Percentiles rank a stretch among this genome's conserved stretches.
Conservation (phyloP, 92 coral and sea anemone genomes). For the Palythoa grandiflora region DNA sequence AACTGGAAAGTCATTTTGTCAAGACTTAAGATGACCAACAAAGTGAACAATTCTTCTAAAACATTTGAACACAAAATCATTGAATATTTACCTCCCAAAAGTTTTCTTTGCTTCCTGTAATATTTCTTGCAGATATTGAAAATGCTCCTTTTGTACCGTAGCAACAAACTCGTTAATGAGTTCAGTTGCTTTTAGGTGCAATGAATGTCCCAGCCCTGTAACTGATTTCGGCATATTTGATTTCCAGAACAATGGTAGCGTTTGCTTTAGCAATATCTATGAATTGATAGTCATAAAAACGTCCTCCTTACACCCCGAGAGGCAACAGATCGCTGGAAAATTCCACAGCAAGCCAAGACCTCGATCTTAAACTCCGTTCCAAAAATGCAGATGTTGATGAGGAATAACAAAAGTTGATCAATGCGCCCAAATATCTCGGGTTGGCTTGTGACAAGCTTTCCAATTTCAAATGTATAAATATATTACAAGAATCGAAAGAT, state of each 20-base stretch:
- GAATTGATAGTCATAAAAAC: not conserved
- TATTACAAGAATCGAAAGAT: not conserved
- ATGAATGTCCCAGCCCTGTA: conserved; percentile 65
- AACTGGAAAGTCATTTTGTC: not conserved
- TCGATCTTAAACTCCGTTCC: not conserved
- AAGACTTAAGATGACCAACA: not conserved
- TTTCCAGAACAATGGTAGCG: not conserved
- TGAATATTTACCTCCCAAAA: conserved; percentile 85
- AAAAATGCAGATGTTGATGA: not conserved
- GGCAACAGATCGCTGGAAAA: not conserved
- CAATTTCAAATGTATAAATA: not conserved
- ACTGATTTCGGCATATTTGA: not conserved
- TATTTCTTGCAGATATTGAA: conserved; percentile 86
- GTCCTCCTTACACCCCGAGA: not conserved
- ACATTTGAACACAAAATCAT: not conserved
- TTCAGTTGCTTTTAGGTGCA: conserved; percentile 72
- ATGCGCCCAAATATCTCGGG: not conserved
- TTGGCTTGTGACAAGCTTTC: not conserved
- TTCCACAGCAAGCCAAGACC: not conserved
- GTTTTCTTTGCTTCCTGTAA: conserved; percentile 80
- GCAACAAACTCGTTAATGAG: conserved; percentile 53
- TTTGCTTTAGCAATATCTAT: not conserved
- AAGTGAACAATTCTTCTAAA: not conserved
- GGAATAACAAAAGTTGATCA: not conserved
- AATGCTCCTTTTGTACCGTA: conserved; percentile 63